phyloP scores from a whole-genome alignment of 1,140 invertebrate species.

The Euwallacea fornicatus region DNA sequence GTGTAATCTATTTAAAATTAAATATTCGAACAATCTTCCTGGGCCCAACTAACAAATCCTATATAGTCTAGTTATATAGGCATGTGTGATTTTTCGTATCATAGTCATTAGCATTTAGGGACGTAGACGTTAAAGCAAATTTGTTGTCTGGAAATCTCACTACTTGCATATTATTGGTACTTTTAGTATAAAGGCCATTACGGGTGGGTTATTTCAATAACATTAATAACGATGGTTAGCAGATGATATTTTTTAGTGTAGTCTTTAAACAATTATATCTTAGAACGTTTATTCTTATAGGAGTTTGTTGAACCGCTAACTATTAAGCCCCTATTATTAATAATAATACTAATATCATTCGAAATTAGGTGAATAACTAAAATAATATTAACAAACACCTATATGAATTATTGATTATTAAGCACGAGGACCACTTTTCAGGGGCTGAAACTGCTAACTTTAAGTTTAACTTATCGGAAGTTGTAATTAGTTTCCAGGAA shows the following conservation, averaged over 20 bases:
- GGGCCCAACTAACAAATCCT: constrained; percentile 54
- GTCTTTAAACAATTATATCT: constrained; percentile 22
- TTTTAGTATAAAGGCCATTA: constrained; percentile 14
- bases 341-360: background rate
- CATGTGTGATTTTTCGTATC: constrained; percentile 55
- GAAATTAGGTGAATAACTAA: background rate
- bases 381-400: constrained; percentile 16
- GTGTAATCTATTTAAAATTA: constrained; percentile 46
- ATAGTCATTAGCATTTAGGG: constrained; percentile 52
- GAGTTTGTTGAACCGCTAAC: constrained; percentile 14
- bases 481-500: background rate
- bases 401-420: constrained; percentile 5
- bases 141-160: constrained; percentile 23
- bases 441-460: background rate
- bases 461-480: background rate
- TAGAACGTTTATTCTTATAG: constrained; percentile 21
- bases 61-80: constrained; percentile 51
- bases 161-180: background rate
- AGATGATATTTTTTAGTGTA: constrained; percentile 26
- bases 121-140: constrained; percentile 38
- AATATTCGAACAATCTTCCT: constrained; percentile 55
- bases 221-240: constrained; percentile 5
- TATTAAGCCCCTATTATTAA: background rate
- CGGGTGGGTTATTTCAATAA: constrained; percentile 28
- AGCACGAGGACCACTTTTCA: background rate